Percentiles rank a stretch among this genome's conserved stretches.
Conservation (phyloP, 2,888 invertebrate genomes). For the Hecatera dysodea region DNA sequence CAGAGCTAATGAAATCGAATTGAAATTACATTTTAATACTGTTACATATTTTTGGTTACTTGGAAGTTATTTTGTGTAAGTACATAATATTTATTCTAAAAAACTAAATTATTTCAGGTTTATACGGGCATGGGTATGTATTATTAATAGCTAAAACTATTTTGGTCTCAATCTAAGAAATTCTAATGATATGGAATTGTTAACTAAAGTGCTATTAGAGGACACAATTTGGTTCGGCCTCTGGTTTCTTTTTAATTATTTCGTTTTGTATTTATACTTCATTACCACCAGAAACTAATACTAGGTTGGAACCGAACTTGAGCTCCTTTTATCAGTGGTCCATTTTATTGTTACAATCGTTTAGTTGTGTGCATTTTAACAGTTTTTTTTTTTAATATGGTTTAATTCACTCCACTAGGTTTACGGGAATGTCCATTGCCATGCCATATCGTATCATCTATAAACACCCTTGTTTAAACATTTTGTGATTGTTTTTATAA, state of each 20-base stretch:
- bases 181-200: conserved; percentile 67
- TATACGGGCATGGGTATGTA: conserved; percentile 19
- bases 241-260: not conserved
- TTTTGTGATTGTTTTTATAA: conserved; percentile 25
- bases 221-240: conserved; percentile 26
- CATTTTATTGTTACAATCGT: conserved; percentile 6
- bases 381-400: not conserved
- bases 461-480: conserved; percentile 19
- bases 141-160: conserved; percentile 53
- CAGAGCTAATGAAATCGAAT: conserved; percentile 7
- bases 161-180: conserved; percentile 60
- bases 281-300: conserved; percentile 53
- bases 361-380: not conserved
- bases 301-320: conserved; percentile 50
- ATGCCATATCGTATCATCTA: conserved; percentile 4
- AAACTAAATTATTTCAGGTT: conserved; percentile 30
- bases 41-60: conserved; percentile 25
- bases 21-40: conserved; percentile 47
- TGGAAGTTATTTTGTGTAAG: conserved; percentile 36
- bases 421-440: not conserved
- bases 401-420: not conserved
- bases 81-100: conserved; percentile 25
- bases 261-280: not conserved
- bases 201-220: conserved; percentile 16
- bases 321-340: conserved; percentile 22